Conservation (phyloP, 2,113 vertebrate genomes). For the Melanocharis versteri region DNA sequence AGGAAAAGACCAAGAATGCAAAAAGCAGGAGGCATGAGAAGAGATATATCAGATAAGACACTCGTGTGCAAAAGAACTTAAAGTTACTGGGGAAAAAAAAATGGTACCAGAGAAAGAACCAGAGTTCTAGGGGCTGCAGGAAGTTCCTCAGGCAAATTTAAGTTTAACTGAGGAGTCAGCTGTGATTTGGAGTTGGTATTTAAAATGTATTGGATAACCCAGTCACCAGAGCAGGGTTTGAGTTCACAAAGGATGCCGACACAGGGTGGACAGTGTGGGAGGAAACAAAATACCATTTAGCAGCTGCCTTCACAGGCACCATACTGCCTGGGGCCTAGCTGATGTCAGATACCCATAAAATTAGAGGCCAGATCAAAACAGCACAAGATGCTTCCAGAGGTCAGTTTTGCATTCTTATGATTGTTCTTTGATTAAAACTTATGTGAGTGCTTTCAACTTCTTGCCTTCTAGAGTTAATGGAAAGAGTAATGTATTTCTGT, state of each 20-base stretch:
- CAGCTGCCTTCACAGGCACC: neutral
- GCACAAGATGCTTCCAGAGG: neutral
- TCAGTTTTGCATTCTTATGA: neutral
- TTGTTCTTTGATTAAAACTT: neutral
- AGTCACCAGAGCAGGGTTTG: neutral
- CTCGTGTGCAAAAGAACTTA: neutral
- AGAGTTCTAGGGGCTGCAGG: neutral
- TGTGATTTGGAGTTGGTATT: neutral
- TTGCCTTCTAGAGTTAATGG: neutral
- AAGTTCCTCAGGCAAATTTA: neutral
- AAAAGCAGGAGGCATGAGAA: neutral
- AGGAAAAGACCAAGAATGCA: neutral
- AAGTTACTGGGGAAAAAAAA: neutral
- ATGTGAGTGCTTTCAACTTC: neutral
- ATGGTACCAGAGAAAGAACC: neutral
- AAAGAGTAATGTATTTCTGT: neutral
- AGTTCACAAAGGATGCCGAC: neutral
- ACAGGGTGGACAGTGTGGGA: rapidly evolving
- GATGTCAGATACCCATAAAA: neutral
- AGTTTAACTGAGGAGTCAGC: neutral
- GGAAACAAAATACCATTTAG: neutral
- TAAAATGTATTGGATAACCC: neutral
- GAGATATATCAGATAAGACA: neutral
- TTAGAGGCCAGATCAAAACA: neutral
- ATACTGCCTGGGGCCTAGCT: neutral